A percentile compares a stretch with the other conserved stretches of the same genome.
Conservation (phyloP, 1,140 invertebrate species). For the Hyphantria cunea region DNA sequence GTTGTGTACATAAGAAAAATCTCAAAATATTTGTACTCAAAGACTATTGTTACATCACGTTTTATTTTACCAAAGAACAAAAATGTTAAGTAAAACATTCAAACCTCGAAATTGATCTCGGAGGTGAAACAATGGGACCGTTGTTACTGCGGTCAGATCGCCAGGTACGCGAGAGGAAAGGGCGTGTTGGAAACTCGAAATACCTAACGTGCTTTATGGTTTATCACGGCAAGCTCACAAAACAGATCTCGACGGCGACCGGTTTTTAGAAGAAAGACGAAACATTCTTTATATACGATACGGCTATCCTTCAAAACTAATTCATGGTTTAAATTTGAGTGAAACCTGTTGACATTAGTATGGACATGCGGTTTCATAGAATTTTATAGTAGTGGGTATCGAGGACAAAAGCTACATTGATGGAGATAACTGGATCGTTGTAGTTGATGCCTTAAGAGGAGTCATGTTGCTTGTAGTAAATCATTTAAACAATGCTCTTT, state of each 20-base stretch:
- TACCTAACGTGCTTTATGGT: slow-evolving; percentile 54
- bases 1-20: slow-evolving; percentile 23
- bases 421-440: too few relatives aligned
- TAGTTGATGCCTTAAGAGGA: background rate
- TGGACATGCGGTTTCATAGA: slow-evolving; percentile 3
- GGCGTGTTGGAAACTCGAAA: slow-evolving; percentile 44
- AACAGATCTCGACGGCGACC: slow-evolving; percentile 44
- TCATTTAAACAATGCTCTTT: slow-evolving; percentile 17
- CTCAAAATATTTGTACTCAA: slow-evolving; percentile 29
- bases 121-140: slow-evolving; percentile 51
- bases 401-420: too few relatives aligned
- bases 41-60: slow-evolving; percentile 47
- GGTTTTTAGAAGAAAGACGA: slow-evolving; percentile 67
- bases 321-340: slow-evolving; percentile 12
- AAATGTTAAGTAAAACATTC: slow-evolving; percentile 42
- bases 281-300: slow-evolving; percentile 45
- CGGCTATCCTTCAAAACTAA: slow-evolving; percentile 20
- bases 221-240: slow-evolving; percentile 20
- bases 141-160: slow-evolving; percentile 34
- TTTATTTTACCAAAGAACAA: slow-evolving; percentile 30
- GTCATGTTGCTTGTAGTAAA: slow-evolving; percentile 9
- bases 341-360: background rate
- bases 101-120: slow-evolving; percentile 40
- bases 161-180: slow-evolving; percentile 45
- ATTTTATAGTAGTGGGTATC: background rate